Conservation (phyloP, 1,140 invertebrate genomes). For the Gonioctena quinquepunctata region DNA sequence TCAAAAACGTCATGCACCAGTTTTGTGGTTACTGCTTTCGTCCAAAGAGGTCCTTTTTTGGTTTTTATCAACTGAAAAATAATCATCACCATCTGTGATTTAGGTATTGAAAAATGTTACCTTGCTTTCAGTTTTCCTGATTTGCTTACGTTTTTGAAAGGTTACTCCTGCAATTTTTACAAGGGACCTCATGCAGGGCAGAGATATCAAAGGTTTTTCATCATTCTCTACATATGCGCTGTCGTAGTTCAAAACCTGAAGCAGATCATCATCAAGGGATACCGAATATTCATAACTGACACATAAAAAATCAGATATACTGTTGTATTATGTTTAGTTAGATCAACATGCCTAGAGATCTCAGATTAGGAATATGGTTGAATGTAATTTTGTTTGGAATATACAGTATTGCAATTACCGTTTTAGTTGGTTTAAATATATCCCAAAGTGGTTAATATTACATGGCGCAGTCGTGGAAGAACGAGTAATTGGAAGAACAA, state of each 20-base stretch:
- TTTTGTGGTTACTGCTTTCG: slow-evolving; percentile 82
- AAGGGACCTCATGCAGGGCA: slow-evolving; percentile 77
- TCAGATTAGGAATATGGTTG: too few species aligned
- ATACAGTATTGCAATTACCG: too few species aligned
- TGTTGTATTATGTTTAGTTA: too few species aligned
- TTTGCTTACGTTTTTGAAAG: slow-evolving; percentile 65
- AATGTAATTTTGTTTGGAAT: too few species aligned
- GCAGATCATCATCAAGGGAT: too few species aligned
- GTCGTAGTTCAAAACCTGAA: slow-evolving; percentile 71
- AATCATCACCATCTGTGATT: neutral
- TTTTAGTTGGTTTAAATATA: too few species aligned
- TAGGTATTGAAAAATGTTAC: slow-evolving; percentile 1
- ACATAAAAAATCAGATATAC: too few species aligned
- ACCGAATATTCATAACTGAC: too few species aligned
- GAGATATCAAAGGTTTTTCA: slow-evolving; percentile 68
- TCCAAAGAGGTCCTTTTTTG: slow-evolving; percentile 46
- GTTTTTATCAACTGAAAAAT: slow-evolving; percentile 25
- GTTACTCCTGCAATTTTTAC: slow-evolving; percentile 80
- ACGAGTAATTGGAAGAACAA: too few species aligned
- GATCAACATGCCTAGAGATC: too few species aligned
- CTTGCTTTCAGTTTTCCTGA: slow-evolving; percentile 60
- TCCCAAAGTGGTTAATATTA: too few species aligned
- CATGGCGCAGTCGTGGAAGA: too few species aligned
- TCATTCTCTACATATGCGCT: slow-evolving; percentile 65
- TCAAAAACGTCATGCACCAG: slow-evolving; percentile 81